A percentile compares a stretch with the other conserved stretches of the same genome.
These are phyloP conservation scores for Nomada goodeniana DNA, from an alignment of 2,888 invertebrate species.

Conservation along the genomic window DNA sequence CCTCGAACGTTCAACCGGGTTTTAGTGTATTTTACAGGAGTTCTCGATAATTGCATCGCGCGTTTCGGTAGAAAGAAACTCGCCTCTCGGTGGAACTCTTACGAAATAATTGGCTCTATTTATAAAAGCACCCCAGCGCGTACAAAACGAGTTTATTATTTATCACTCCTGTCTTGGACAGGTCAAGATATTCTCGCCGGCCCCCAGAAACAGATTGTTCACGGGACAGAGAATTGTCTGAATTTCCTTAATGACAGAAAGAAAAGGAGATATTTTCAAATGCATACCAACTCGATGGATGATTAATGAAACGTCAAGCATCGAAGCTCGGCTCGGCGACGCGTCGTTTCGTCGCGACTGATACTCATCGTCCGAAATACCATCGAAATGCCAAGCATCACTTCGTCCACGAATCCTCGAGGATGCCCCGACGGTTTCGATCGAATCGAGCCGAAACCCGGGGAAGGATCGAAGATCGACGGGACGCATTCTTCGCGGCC, in stretches of 20 bases:
- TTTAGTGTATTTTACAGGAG: background rate
- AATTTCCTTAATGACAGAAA: background rate
- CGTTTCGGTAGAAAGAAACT: no score
- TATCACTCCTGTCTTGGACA: no score
- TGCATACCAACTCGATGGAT: background rate
- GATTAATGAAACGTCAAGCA: conserved; percentile 23
- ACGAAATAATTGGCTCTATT: no score
- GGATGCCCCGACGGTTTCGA: conserved; percentile 51
- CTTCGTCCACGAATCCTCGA: conserved; percentile 42
- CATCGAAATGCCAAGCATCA: background rate
- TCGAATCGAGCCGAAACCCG: conserved; percentile 29
- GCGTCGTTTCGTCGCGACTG: background rate
- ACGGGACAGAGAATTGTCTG: no score
- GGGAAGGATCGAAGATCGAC: conserved; percentile 63
- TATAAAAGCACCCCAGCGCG: no score
- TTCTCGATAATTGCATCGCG: no score
- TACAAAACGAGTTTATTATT: no score
- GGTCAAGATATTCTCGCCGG: no score
- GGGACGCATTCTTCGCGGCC: conserved; percentile 40
- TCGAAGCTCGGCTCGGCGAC: background rate
- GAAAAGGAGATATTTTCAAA: background rate
- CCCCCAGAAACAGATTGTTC: no score
- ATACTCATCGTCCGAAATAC: conserved; percentile 37
- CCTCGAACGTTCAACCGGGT: background rate
- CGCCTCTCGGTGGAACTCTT: no score